Percentiles rank a stretch among this genome's conserved stretches.
These are phyloP conservation scores for Alexandromys fortis DNA, from an alignment of 2,113 vertebrate species.

Conservation along the genomic window DNA sequence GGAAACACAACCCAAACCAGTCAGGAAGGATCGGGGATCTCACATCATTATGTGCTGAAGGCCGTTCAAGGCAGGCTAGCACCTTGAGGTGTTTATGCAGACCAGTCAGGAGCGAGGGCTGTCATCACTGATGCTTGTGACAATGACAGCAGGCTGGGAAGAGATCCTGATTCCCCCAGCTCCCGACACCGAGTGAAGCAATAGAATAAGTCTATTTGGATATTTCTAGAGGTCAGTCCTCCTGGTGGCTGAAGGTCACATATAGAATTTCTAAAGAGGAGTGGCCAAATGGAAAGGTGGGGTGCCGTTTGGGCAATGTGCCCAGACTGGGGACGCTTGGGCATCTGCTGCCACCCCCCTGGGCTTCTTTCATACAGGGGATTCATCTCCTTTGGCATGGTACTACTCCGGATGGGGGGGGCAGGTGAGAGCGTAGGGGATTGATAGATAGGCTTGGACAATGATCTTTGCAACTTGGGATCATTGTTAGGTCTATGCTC, in stretches of 20 bases:
- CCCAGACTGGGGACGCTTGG: too few relatives aligned
- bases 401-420: background rate
- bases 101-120: slow-evolving; percentile 37
- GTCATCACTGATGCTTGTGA: slow-evolving; percentile 76
- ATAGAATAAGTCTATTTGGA: slow-evolving; percentile 71
- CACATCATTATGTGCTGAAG: background rate
- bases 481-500: fast-evolving
- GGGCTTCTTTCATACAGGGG: background rate
- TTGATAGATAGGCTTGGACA: background rate
- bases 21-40: background rate
- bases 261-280: background rate
- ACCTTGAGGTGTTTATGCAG: background rate
- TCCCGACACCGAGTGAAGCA: slow-evolving; percentile 65
- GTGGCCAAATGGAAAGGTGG: background rate
- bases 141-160: slow-evolving; percentile 73
- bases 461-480: background rate
- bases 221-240: slow-evolving; percentile 74
- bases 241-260: slow-evolving; percentile 72
- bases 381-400: fast-evolving
- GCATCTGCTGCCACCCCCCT: background rate
- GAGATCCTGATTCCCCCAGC: slow-evolving; percentile 69
- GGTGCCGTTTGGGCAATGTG: too few relatives aligned
- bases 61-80: background rate
- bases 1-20: background rate
- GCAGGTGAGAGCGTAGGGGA: too few relatives aligned